These are phyloP conservation scores for Drosophila watanabei DNA, from an alignment of 1,140 invertebrate genomes.

Conservation along the genomic window DNA sequence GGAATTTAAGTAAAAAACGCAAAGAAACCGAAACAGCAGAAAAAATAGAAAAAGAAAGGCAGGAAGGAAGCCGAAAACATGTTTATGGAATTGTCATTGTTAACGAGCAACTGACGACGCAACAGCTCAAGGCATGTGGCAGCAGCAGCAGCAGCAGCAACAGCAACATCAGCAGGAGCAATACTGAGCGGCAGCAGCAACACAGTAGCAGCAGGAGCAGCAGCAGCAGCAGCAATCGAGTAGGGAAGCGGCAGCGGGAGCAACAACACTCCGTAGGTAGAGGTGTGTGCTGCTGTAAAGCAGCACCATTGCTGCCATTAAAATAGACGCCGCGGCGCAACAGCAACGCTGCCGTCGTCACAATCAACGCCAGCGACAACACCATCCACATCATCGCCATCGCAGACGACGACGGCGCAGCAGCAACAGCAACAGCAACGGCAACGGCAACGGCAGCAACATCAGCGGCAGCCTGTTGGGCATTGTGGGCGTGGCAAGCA, in stretches of 20 bases:
- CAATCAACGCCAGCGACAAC: constrained; percentile 80
- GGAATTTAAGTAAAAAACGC: constrained; percentile 49
- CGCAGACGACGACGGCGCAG: constrained; percentile 77
- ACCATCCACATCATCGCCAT: constrained; percentile 79
- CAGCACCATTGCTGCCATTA: constrained; percentile 83
- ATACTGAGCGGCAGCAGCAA: constrained; percentile 30
- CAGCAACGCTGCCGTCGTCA: constrained; percentile 83
- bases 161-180: constrained; percentile 39
- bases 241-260: constrained; percentile 13
- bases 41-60: constrained; percentile 19
- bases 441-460: constrained; percentile 21
- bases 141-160: constrained; percentile 14
- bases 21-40: not conserved
- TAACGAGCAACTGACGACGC: constrained; percentile 42
- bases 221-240: constrained; percentile 1
- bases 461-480: constrained; percentile 27
- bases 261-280: constrained; percentile 45
- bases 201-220: constrained; percentile 10
- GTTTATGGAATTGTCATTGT: constrained; percentile 74
- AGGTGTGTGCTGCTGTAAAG: constrained; percentile 79
- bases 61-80: constrained; percentile 52
- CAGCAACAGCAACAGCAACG: constrained; percentile 30
- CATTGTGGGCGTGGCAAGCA: constrained; percentile 37
- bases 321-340: constrained; percentile 83
- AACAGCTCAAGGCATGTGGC: constrained; percentile 47